A percentile compares a stretch with the other conserved stretches of the same genome.
phyloP scores from a whole-genome alignment of 2,797 vertebrate species.

The Sebastes matsubarae region DNA sequence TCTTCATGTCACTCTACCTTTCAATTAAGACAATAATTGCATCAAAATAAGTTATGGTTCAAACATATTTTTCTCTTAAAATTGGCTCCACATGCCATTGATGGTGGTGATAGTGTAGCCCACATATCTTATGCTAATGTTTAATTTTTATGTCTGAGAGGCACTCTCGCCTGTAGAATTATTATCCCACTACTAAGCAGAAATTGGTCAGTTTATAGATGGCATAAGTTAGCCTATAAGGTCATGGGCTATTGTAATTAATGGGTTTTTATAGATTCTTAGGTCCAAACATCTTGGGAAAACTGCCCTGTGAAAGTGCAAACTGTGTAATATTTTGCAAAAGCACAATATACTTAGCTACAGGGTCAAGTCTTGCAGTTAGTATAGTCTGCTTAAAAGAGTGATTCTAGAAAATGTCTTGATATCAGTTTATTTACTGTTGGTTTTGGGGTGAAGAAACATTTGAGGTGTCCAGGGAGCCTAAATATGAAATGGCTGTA shows the following conservation, averaged over 20 bases:
- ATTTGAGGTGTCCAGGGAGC: background rate
- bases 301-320: slow-evolving; percentile 43
- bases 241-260: slow-evolving; percentile 35
- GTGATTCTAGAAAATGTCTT: background rate
- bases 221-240: slow-evolving; percentile 20
- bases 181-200: slow-evolving; percentile 32
- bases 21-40: background rate
- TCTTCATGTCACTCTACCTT: background rate
- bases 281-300: slow-evolving; percentile 33
- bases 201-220: slow-evolving; percentile 45
- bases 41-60: background rate
- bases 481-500: background rate
- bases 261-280: slow-evolving; percentile 37
- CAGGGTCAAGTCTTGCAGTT: background rate
- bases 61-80: background rate
- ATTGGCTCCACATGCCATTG: background rate
- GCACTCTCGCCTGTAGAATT: background rate
- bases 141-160: slow-evolving; percentile 9
- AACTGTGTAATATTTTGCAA: slow-evolving; percentile 35
- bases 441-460: background rate
- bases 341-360: slow-evolving; percentile 8
- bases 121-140: background rate
- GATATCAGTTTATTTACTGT: background rate
- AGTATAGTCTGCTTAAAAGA: background rate
- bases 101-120: background rate